phyloP scores from a whole-genome alignment of 2,888 invertebrate genomes.

The Platerodrilus igneus region DNA sequence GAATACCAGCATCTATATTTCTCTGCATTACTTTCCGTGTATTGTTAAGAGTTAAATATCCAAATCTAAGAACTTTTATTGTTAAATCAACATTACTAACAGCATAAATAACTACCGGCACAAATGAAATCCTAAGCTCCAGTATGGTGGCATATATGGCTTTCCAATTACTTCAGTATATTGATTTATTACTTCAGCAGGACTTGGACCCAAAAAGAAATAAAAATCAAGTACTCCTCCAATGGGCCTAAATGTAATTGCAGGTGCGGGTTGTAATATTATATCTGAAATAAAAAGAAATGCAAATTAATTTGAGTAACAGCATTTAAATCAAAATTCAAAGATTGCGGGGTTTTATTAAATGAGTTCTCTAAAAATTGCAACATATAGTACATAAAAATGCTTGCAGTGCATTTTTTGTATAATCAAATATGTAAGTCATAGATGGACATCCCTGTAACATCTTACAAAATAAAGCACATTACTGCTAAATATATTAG shows the following conservation, averaged over 20 bases:
- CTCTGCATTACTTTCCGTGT: constrained; percentile 63
- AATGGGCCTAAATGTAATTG: constrained; percentile 74
- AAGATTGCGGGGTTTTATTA: no score
- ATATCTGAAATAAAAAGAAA: constrained; percentile 60
- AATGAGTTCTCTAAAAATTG: no score
- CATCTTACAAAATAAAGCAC: no score
- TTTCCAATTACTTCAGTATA: constrained; percentile 67
- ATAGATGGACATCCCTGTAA: no score
- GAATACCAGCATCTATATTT: constrained; percentile 70
- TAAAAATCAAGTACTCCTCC: constrained; percentile 80
- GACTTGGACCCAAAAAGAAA: constrained; percentile 71
- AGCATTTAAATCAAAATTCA: constrained; percentile 4
- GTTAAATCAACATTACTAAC: constrained; percentile 4
- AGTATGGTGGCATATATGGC: constrained; percentile 81
- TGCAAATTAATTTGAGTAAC: background rate
- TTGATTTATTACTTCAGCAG: constrained; percentile 62
- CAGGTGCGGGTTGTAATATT: constrained; percentile 73
- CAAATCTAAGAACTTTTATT: constrained; percentile 41
- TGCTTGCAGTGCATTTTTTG: background rate
- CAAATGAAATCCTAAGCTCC: constrained; percentile 84
- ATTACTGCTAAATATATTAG: no score
- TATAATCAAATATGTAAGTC: no score
- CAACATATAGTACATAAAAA: no score
- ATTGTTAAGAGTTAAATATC: constrained; percentile 61
- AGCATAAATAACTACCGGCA: constrained; percentile 58